Conservation (phyloP, 2,888 invertebrate genomes). For the Tribolium freemani region DNA sequence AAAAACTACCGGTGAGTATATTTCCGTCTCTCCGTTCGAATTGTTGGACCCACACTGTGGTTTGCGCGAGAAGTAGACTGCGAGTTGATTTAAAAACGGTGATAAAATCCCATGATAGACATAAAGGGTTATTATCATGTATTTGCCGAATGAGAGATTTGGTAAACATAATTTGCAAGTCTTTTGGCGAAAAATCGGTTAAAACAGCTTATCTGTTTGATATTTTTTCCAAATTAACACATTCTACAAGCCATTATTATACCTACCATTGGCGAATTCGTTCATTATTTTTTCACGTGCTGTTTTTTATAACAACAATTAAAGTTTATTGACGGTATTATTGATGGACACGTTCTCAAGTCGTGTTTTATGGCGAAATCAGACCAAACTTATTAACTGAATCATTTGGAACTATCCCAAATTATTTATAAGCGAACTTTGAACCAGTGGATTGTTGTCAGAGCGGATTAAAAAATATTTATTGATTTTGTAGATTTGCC, state of each 20-base stretch:
- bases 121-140: conserved; percentile 26
- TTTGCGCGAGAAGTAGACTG: conserved; percentile 2
- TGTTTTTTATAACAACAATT: conserved; percentile 2
- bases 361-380: conserved; percentile 4
- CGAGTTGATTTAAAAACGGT: conserved; percentile 7
- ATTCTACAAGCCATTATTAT: background rate
- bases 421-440: conserved; percentile 18
- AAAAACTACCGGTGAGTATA: background rate
- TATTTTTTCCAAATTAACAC: background rate
- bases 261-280: background rate
- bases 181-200: background rate
- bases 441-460: background rate
- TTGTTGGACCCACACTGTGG: background rate
- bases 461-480: background rate
- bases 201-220: too few relatives aligned
- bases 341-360: conserved; percentile 6
- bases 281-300: conserved; percentile 10
- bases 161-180: conserved; percentile 13
- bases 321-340: conserved; percentile 20
- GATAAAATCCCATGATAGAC: conserved; percentile 27
- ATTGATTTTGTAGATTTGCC: background rate
- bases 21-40: conserved; percentile 6
- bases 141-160: conserved; percentile 8
- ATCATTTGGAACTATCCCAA: conserved; percentile 3
- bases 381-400: background rate